Evolutionary conservation across 2,888 invertebrate species (phyloP).

Genomic region (Lepidocyrtinus sp.): DNA sequence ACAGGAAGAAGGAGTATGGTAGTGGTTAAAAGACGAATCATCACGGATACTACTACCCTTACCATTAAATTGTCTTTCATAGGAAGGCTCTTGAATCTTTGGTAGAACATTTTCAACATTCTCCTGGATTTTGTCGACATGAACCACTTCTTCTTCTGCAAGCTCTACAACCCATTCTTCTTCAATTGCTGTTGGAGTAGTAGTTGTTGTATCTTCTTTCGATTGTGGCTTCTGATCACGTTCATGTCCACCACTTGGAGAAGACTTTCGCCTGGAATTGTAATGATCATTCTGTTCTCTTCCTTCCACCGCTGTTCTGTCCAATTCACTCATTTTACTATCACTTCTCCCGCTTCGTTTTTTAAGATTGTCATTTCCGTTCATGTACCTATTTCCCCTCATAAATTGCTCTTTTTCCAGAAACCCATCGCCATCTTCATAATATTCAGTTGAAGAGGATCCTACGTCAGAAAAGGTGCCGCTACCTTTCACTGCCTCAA

Average conservation of each 20-base stretch:
- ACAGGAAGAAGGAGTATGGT: conserved; percentile 73
- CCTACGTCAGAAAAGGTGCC: neutral
- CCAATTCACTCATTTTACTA: conserved; percentile 15
- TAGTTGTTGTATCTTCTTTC: conserved; percentile 19
- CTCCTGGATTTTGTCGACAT: neutral
- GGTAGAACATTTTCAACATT: conserved; percentile 3
- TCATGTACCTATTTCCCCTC: neutral
- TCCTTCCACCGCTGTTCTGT: neutral
- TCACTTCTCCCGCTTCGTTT: conserved; percentile 15
- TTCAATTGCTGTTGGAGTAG: neutral
- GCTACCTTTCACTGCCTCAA: neutral
- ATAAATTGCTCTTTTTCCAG: conserved; percentile 23
- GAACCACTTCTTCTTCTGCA: neutral
- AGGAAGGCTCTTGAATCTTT: neutral
- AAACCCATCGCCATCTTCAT: conserved; percentile 24
- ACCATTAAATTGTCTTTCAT: conserved; percentile 70
- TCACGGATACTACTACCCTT: conserved; percentile 71
- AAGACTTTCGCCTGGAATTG: conserved; percentile 50
- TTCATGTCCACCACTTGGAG: conserved; percentile 58
- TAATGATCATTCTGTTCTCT: conserved; percentile 45
- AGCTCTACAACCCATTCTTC: conserved; percentile 33
- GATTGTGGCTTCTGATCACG: conserved; percentile 59
- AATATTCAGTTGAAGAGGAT: too few relatives aligned
- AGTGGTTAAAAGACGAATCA: conserved; percentile 71
- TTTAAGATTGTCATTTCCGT: conserved; percentile 36